Base-by-base conservation (phyloP, 1,140 invertebrate species). In the Penaeus chinensis region DNA sequence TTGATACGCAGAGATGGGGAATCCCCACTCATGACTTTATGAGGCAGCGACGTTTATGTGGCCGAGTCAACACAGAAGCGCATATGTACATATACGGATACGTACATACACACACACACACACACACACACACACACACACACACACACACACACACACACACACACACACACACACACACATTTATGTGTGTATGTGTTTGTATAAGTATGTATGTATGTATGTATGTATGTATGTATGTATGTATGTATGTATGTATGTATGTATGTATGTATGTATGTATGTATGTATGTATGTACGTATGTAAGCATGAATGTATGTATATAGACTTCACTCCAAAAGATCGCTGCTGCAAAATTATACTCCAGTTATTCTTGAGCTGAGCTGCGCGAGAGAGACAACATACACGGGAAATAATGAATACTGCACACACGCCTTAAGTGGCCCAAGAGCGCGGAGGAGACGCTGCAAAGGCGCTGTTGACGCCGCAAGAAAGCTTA, bases 121-220 rank as follows among this genome's bases (percentile, higher is more conserved):
- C 22, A 54, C 20, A 54, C 78, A 62, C 5, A 22, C 54, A 80
- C 8, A 20, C 47, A 54, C 22, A 62, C 37, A 27, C 10, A 22
- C 42, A 79, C 2, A 42, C 42, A 81, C 8, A 81, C 79, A 81
- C 5, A 62, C 42, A 81, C 8, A 77, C 42, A 81, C 7, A 81
- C 27, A 61, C 19, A 54, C 8, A 81, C 16, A 19, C 4, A 22
- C 3, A 81, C 54, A 11, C 16, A 54, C 16, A 11, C 16, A 54
- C 20, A 18, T 16, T 69, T 32, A 82, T 27, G 47, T 61, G 65
- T 10, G 0, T 61, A 20, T 37, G 54, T 27, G 20, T 20, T 20
- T 32, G 20, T 42, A 80, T 60, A 60, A 8, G 62, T 19, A 54
- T 20, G 20, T 27, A 22, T 3, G 61, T 11, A 42, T 20, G 63